Percentiles rank a stretch among this genome's conserved stretches.
These are phyloP conservation scores for Lycaena phlaeas DNA, from an alignment of 2,888 invertebrate species.

Conservation along the genomic window DNA sequence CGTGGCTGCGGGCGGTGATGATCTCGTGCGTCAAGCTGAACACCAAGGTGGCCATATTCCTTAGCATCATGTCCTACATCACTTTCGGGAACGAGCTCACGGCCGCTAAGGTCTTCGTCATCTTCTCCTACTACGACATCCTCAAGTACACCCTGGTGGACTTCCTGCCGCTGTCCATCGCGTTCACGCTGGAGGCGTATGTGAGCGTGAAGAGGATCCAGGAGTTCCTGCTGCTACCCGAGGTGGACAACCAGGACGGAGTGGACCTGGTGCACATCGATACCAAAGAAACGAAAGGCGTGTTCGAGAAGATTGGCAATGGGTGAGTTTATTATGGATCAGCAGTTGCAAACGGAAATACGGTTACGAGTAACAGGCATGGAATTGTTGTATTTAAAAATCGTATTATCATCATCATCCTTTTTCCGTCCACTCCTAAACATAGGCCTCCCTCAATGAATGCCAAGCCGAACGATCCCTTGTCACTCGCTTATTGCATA, in stretches of 20 bases:
- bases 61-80: conserved; percentile 81
- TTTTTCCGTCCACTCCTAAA: too few relatives aligned
- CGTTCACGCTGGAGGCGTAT: conserved; percentile 81
- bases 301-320: conserved; percentile 61
- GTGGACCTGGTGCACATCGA: conserved; percentile 47
- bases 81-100: conserved; percentile 77
- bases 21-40: conserved; percentile 83
- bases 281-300: conserved; percentile 30
- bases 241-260: conserved; percentile 46
- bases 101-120: conserved; percentile 83
- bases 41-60: conserved; percentile 83
- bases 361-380: too few relatives aligned
- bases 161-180: conserved; percentile 85
- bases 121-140: conserved; percentile 86
- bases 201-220: conserved; percentile 82
- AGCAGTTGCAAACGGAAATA: too few relatives aligned
- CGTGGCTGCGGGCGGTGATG: conserved; percentile 78
- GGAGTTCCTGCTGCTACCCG: conserved; percentile 71
- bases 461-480: too few relatives aligned
- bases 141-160: conserved; percentile 84
- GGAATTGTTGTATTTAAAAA: too few relatives aligned
- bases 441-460: too few relatives aligned
- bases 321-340: conserved; percentile 58
- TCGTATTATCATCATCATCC: too few relatives aligned
- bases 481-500: too few relatives aligned